These are phyloP conservation scores for Microctonus aethiopoides DNA, from an alignment of 2,888 invertebrate species.

Conservation along the genomic window DNA sequence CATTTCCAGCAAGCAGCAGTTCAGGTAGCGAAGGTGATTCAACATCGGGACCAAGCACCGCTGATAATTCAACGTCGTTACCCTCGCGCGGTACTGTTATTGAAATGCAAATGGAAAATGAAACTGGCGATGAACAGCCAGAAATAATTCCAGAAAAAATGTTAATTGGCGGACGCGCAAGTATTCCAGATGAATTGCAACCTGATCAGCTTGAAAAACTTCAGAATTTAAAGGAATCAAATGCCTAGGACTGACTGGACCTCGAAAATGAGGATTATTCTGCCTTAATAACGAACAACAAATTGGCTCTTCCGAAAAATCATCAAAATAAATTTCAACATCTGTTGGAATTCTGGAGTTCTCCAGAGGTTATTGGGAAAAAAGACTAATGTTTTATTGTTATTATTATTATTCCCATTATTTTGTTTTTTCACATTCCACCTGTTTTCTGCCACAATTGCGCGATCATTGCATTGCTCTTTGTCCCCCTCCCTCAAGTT, in stretches of 20 bases:
- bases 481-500: conserved; percentile 23
- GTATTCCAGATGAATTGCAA: conserved; percentile 89
- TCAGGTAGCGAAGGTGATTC: conserved; percentile 76
- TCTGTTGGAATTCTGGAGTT: conserved; percentile 64
- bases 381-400: conserved; percentile 39
- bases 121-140: conserved; percentile 49
- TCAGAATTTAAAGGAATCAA: conserved; percentile 90
- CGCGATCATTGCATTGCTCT: conserved; percentile 14
- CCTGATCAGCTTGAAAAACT: conserved; percentile 89
- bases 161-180: conserved; percentile 82
- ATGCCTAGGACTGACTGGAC: conserved; percentile 76
- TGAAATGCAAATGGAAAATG: conserved; percentile 43
- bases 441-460: conserved; percentile 36
- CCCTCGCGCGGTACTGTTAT: conserved; percentile 55
- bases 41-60: conserved; percentile 74
- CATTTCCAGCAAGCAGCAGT: conserved; percentile 74
- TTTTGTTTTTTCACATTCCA: conserved; percentile 15
- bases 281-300: conserved; percentile 54
- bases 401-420: conserved; percentile 9
- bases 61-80: conserved; percentile 73
- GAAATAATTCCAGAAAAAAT: conserved; percentile 61
- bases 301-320: conserved; percentile 63
- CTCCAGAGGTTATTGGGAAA: conserved; percentile 56
- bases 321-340: conserved; percentile 63
- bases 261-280: conserved; percentile 58